Base-by-base conservation (phyloP, 2,113 vertebrate species). In the Mionectes macconnelli region DNA sequence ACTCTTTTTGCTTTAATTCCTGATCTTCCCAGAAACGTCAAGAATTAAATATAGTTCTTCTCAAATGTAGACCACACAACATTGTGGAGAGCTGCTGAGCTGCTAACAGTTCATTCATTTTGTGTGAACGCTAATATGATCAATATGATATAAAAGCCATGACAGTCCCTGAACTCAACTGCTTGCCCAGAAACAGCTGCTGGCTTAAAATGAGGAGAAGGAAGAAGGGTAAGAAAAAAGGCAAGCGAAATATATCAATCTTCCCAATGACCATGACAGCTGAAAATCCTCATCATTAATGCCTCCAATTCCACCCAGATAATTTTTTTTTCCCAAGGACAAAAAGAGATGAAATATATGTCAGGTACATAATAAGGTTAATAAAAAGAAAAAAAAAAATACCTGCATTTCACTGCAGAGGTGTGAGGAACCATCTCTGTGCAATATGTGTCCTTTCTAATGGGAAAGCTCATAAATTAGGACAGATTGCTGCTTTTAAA, bases 331-430 rank as follows among this genome's bases (percentile, higher is more conserved):
- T 97, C 97, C 97, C 98, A 98, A 99, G 98, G 98, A 99, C 98
- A 98, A 98, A 98, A 97, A 96, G 97, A 98, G 97, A 98, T 97
- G 94, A 99, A 98, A 99, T 97, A 95, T 98, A 98, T 98, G 97
- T 97, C 97, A 98, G 93, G 94, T 97, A 97, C 95, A 95, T 98
- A 98, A 97, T 97, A 98, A 97, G 94, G 90, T 94, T 97, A 97
- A 97, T 56, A 96, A 96, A 87, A 93, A 93, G 96, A 97, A 96
- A 94, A 33, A n/a, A n/a, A 56, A 56, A 31, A 19, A 8, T 93
- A 88, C 89, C 91, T 96, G 85, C 92, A 96, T 97, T 97, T 97
- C 83, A 84, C 95, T 89, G 81, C 94, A 94, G 67, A 97, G 81
- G 78, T 74, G 75, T 79, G 79, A 96, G 75, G 94, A 96, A 95